phyloP scores from a whole-genome alignment of 2,797 vertebrate species.

The Gallirallus australis region DNA sequence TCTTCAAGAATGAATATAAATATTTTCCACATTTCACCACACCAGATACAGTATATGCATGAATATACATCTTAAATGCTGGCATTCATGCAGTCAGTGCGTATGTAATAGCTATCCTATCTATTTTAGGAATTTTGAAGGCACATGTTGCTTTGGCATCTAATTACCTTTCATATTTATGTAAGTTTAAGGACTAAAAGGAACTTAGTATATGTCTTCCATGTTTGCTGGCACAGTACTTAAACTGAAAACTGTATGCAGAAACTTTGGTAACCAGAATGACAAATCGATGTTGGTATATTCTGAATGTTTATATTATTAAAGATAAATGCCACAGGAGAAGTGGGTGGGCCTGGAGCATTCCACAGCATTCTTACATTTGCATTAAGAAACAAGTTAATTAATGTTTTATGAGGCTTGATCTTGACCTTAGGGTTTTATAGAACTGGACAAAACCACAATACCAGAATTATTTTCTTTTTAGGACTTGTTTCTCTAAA shows the following conservation, averaged over 20 bases:
- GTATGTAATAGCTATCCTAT: constrained; percentile 38
- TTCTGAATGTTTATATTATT: constrained; percentile 22
- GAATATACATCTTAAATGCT: constrained; percentile 50
- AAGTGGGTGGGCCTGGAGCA: background rate
- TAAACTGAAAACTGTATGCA: background rate
- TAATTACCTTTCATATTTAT: constrained; percentile 3
- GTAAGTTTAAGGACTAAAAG: constrained; percentile 17
- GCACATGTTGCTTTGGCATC: background rate
- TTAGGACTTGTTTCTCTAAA: background rate
- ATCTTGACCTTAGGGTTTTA: background rate
- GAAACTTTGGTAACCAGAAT: background rate
- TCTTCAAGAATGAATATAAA: constrained; percentile 58
- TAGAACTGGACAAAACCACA: background rate
- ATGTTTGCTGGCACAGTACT: background rate
- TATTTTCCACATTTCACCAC: constrained; percentile 45
- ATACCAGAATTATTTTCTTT: background rate
- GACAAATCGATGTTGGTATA: background rate
- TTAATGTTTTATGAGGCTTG: background rate
- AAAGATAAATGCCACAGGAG: background rate
- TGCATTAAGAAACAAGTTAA: background rate
- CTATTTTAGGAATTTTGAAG: constrained; percentile 62
- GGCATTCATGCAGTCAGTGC: constrained; percentile 26
- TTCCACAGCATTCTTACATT: background rate
- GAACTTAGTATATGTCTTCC: background rate
- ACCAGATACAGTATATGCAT: constrained; percentile 12